Evolutionary conservation across 2,113 vertebrate genomes (phyloP), one percentile per base, ranked within the genome.

Genomic region (Rhadina sibilatrix): DNA sequence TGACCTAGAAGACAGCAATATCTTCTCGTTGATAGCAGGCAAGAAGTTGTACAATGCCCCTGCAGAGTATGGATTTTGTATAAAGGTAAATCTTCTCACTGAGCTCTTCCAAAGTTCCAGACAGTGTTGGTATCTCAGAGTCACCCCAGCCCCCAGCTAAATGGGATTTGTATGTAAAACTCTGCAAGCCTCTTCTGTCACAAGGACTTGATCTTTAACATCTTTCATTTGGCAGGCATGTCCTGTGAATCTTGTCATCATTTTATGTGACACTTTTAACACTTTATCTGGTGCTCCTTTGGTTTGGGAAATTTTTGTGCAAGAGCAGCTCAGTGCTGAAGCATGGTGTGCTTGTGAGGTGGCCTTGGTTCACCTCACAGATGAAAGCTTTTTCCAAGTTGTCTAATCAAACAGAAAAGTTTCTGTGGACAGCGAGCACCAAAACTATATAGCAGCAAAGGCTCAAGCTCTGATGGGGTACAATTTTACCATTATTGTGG

Each of bases 1-100:
- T 25, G 99, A 99, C 97, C 94, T 99, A 78, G 99, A 99, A 90
- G 99, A 99, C 92, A 99, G 98, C 97, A 99, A 98, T 97, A 96
- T 99, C 96, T 99, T 99, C 97, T 99, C 98, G 0, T 97, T 99
- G 96, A 98, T 98, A 76, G 94, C 98, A 6, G 98, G 98, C 95
- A 99, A 98, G 96, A 99, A 99, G 97, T 97, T 99, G 96, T 98
- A 99, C 85, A 97, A 97, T 24, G 98, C 99, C 4, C 99, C 99
- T 40, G 99, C 99, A 22, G 99, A 99, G 91, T 99, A 98, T 25
- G 98, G 98, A 87, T 99, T 99, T 98, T 99, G 99, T 94, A 99
- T 99, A 96, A 99, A 99, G 99, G 99, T 99, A 98, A 89, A 91
- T 83, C 60, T 81, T 63, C 15, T 38, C 4, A 5, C 37, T 35